A percentile compares a stretch with the other conserved stretches of the same genome.
Evolutionary conservation across 2,797 vertebrate genomes (phyloP).

Genomic region (Fistularia tabacaria): DNA sequence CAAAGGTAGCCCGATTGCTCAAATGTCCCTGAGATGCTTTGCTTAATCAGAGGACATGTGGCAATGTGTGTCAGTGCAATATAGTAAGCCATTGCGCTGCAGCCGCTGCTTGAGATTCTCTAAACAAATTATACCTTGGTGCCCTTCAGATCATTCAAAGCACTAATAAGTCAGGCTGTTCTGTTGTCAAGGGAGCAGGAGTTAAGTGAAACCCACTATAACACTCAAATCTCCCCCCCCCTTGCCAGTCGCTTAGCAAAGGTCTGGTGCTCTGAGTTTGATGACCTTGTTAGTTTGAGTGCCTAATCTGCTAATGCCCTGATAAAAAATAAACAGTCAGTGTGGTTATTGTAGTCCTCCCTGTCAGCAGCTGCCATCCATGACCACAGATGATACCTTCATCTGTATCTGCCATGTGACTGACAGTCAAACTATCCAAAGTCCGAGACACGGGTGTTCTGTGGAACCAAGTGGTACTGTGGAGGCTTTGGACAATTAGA

Average conservation of each 20-base stretch:
- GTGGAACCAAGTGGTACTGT: too few species aligned
- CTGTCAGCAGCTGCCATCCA: constrained; percentile 64
- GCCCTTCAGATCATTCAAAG: constrained; percentile 49
- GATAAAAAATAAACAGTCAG: constrained; percentile 77
- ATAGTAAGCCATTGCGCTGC: constrained; percentile 11
- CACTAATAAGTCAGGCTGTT: constrained; percentile 40
- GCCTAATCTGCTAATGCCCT: constrained; percentile 79
- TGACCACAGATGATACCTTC: constrained; percentile 61
- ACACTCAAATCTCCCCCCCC: constrained; percentile 36
- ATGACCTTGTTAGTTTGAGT: constrained; percentile 80
- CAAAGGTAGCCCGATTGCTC: constrained; percentile 27
- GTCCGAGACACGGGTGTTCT: constrained; percentile 6
- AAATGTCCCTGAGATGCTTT: constrained; percentile 31
- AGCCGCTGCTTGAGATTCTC: constrained; percentile 15
- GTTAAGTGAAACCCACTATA: constrained; percentile 52
- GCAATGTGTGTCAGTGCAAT: constrained; percentile 17
- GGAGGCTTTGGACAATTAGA: too few species aligned
- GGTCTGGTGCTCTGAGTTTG: constrained; percentile 65
- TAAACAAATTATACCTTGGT: constrained; percentile 39
- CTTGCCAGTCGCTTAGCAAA: constrained; percentile 54
- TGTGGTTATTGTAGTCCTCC: constrained; percentile 51
- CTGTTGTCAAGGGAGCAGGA: constrained; percentile 33
- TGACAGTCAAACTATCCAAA: constrained; percentile 32
- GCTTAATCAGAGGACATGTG: constrained; percentile 33
- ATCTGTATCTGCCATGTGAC: constrained; percentile 57